Percentiles rank a stretch among this genome's conserved stretches.
phyloP scores from a whole-genome alignment of 2,888 invertebrate species.

The Folsomia manolachei region DNA sequence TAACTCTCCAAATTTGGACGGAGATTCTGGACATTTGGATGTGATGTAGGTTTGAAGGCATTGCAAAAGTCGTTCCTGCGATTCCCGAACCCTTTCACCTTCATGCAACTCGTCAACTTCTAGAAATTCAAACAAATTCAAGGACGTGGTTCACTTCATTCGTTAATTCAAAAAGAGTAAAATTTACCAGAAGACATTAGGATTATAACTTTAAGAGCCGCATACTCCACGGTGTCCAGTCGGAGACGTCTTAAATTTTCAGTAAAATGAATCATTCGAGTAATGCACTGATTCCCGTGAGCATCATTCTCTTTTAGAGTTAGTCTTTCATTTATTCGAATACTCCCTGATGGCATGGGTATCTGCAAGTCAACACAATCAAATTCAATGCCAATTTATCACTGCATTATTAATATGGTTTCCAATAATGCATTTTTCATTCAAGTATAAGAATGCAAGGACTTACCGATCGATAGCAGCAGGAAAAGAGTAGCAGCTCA shows the following conservation, averaged over 20 bases:
- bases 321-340: slow-evolving; percentile 50
- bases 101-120: slow-evolving; percentile 90
- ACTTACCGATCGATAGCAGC: slow-evolving; percentile 87
- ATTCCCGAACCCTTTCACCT: slow-evolving; percentile 87
- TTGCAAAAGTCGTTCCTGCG: slow-evolving; percentile 89
- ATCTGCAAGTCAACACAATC: too few species aligned
- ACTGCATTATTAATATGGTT: too few species aligned
- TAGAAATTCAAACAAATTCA: slow-evolving; percentile 52
- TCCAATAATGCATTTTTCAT: too few species aligned
- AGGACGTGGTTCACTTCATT: background rate
- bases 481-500: slow-evolving; percentile 83
- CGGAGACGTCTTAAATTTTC: slow-evolving; percentile 83
- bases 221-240: slow-evolving; percentile 93
- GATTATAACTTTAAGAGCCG: slow-evolving; percentile 92
- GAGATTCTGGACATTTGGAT: slow-evolving; percentile 85
- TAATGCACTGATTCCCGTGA: slow-evolving; percentile 66
- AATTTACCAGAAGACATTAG: slow-evolving; percentile 80
- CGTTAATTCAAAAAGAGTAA: slow-evolving; percentile 2
- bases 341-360: slow-evolving; percentile 50
- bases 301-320: slow-evolving; percentile 51
- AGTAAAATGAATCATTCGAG: slow-evolving; percentile 90
- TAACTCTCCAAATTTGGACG: slow-evolving; percentile 92
- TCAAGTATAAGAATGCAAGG: too few species aligned
- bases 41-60: slow-evolving; percentile 88
- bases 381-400: too few species aligned